A percentile compares a stretch with the other conserved stretches of the same genome.
Evolutionary conservation across 2,888 invertebrate species (phyloP).

Genomic region (Euspilapteryx auroguttella): DNA sequence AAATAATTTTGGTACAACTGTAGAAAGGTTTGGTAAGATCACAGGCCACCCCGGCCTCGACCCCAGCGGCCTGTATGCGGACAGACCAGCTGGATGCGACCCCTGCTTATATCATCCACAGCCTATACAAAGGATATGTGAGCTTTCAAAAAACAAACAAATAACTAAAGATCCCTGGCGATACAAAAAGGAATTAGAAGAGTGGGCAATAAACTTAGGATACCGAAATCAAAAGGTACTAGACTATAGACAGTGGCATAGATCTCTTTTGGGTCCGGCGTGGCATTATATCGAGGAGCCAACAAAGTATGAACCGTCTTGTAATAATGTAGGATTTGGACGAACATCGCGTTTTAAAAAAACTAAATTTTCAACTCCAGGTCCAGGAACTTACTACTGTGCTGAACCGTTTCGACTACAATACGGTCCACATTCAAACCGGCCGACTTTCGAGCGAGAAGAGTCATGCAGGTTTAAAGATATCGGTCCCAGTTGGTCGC

Average conservation of each 20-base stretch:
- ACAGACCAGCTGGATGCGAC: constrained; percentile 22
- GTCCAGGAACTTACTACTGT: constrained; percentile 37
- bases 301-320: constrained; percentile 18
- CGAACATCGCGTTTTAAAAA: constrained; percentile 20
- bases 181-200: constrained; percentile 35
- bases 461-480: constrained; percentile 37
- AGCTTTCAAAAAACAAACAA: constrained; percentile 16
- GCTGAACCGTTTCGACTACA: constrained; percentile 24
- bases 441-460: constrained; percentile 30
- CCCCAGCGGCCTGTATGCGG: constrained; percentile 21
- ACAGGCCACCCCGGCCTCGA: constrained; percentile 33
- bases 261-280: constrained; percentile 30
- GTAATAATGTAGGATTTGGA: constrained; percentile 34
- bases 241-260: constrained; percentile 18
- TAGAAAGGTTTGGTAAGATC: constrained; percentile 24
- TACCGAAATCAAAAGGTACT: constrained; percentile 37
- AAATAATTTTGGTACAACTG: constrained; percentile 21
- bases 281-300: constrained; percentile 22
- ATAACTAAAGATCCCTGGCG: constrained; percentile 32
- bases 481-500: constrained; percentile 21
- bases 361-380: constrained; percentile 16
- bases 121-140: constrained; percentile 18
- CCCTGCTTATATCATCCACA: constrained; percentile 32
- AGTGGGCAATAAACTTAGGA: constrained; percentile 39
- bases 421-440: constrained; percentile 29